phyloP scores from a whole-genome alignment of 2,113 vertebrate species.

The Tetrao urogallus region DNA sequence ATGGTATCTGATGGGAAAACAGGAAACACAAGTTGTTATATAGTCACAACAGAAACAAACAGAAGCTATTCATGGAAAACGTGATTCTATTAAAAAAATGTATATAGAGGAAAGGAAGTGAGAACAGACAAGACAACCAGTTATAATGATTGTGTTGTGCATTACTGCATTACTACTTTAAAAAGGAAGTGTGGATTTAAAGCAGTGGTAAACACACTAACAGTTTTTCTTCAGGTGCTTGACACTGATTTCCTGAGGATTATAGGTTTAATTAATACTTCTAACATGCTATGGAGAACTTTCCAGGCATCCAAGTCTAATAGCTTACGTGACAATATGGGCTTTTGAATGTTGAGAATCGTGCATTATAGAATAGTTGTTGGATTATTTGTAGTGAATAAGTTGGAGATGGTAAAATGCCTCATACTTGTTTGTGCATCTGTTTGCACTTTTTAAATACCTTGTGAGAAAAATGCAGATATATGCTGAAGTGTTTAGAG shows the following conservation, averaged over 20 bases:
- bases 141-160: background rate
- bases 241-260: background rate
- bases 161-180: background rate
- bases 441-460: conserved; percentile 10
- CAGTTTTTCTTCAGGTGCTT: background rate
- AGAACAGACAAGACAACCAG: background rate
- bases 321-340: background rate
- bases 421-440: background rate
- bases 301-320: background rate
- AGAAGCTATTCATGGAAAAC: background rate
- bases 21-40: background rate
- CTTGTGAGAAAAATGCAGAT: background rate
- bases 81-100: background rate
- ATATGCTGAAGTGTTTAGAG: background rate
- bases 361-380: background rate
- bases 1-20: background rate
- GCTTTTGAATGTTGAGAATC: background rate
- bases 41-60: background rate
- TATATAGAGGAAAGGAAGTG: background rate
- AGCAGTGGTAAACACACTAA: background rate
- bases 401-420: conserved; percentile 44
- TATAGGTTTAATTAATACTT: conserved; percentile 19
- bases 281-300: background rate
- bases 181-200: background rate
- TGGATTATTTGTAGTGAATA: conserved; percentile 18